Percentiles rank a stretch among this genome's conserved stretches.
These are phyloP conservation scores for Axinella damicornis DNA, from an alignment of 37 sponge, comb jelly and placozoan genomes.

Conservation along the genomic window DNA sequence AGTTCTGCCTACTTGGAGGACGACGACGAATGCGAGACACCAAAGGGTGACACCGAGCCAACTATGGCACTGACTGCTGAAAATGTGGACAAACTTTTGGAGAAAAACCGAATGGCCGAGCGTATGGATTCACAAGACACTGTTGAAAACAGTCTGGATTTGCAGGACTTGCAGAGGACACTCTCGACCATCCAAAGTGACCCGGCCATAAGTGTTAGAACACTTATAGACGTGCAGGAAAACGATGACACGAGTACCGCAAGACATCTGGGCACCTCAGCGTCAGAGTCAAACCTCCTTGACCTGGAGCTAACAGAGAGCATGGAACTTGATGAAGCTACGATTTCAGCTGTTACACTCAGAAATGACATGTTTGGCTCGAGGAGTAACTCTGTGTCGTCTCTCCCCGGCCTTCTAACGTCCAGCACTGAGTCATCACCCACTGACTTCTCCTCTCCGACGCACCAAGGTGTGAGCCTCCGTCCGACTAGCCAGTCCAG, in stretches of 20 bases:
- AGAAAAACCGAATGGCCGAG: no score
- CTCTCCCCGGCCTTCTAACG: conserved; percentile 31
- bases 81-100: no score
- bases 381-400: conserved; percentile 48
- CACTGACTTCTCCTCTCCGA: not conserved
- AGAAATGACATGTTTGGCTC: conserved; percentile 50
- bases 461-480: conserved; percentile 49
- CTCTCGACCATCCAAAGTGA: conserved; percentile 4
- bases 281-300: conserved; percentile 6
- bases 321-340: conserved; percentile 53
- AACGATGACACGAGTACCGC: conserved; percentile 14
- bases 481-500: conserved; percentile 20
- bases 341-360: conserved; percentile 55
- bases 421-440: not conserved
- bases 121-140: no score
- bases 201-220: conserved; percentile 43
- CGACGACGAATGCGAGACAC: conserved; percentile 1
- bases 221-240: conserved; percentile 21
- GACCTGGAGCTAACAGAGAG: conserved; percentile 3
- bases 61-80: no score
- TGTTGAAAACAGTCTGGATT: no score
- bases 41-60: not conserved
- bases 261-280: not conserved
- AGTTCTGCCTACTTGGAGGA: conserved; percentile 1
- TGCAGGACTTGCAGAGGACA: conserved; percentile 5